These are phyloP conservation scores for Sycon ciliatum DNA, from an alignment of 37 sponge, comb jelly and placozoan genomes.

Conservation along the genomic window DNA sequence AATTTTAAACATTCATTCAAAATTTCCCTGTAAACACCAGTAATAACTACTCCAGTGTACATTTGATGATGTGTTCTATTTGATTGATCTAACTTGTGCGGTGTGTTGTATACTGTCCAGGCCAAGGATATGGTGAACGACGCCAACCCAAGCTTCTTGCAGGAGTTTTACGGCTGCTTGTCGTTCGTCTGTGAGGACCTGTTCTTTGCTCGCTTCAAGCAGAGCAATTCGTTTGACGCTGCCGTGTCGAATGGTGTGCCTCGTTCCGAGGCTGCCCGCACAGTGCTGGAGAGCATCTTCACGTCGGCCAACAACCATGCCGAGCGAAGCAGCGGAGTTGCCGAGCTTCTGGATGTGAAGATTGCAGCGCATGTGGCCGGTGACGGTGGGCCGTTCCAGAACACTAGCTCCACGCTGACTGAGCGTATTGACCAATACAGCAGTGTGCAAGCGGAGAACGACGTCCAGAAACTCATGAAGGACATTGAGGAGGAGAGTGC, in stretches of 20 bases:
- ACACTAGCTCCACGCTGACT: not conserved
- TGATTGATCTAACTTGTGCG: no score
- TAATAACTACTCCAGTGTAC: no score
- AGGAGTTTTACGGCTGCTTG: not conserved
- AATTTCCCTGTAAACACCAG: no score
- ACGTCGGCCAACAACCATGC: not conserved
- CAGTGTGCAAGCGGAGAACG: not conserved
- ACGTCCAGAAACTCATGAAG: no score
- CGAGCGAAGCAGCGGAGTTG: not conserved
- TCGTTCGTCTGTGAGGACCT: conserved; percentile 2
- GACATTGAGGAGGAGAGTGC: no score
- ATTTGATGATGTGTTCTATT: no score
- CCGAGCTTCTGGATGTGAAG: not conserved
- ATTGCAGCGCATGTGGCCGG: not conserved
- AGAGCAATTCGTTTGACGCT: not conserved
- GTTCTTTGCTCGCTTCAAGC: conserved; percentile 5
- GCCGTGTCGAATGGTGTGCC: not conserved
- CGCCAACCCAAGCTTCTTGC: not conserved
- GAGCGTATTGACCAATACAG: not conserved
- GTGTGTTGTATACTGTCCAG: no score
- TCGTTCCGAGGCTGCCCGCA: not conserved
- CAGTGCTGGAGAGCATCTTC: not conserved
- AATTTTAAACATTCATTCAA: no score
- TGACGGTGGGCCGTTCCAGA: not conserved
- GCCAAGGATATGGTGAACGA: not conserved